Evolutionary conservation across 2,113 vertebrate species (phyloP).

Genomic region (Leptobrachium ailaonicum): DNA sequence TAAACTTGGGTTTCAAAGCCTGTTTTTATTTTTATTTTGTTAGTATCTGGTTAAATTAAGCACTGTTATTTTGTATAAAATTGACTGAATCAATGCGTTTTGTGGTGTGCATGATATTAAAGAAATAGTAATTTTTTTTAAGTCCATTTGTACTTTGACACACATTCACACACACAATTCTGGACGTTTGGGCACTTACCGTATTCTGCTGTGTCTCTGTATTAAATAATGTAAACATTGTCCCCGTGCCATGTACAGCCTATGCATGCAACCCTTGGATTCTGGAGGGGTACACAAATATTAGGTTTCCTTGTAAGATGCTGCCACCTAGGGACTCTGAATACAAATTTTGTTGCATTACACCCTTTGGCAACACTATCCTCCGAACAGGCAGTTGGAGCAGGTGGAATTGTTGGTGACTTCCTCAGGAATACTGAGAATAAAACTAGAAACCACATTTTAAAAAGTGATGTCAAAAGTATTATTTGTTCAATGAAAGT

Average conservation of each 20-base stretch:
- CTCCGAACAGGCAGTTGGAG: background rate
- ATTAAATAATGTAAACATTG: background rate
- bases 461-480: slow-evolving; percentile 50
- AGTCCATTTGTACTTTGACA: slow-evolving; percentile 15
- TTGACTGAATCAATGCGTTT: slow-evolving; percentile 54
- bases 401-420: background rate
- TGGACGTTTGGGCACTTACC: background rate
- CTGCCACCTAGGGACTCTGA: background rate
- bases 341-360: no score
- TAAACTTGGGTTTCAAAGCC: slow-evolving; percentile 52
- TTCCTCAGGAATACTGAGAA: slow-evolving; percentile 4
- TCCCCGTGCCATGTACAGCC: background rate
- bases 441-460: slow-evolving; percentile 42
- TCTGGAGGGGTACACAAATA: background rate
- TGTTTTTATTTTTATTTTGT: slow-evolving; percentile 39
- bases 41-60: slow-evolving; percentile 67
- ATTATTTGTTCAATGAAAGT: background rate
- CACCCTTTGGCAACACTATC: background rate
- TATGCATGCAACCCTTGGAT: slow-evolving; percentile 8
- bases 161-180: background rate
- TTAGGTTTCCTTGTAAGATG: background rate
- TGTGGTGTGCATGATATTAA: slow-evolving; percentile 73
- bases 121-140: slow-evolving; percentile 50
- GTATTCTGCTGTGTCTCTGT: slow-evolving; percentile 18
- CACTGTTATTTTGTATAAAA: slow-evolving; percentile 79